phyloP scores from a whole-genome alignment of 2,797 vertebrate genomes.

The Euphonia xanthogaster region DNA sequence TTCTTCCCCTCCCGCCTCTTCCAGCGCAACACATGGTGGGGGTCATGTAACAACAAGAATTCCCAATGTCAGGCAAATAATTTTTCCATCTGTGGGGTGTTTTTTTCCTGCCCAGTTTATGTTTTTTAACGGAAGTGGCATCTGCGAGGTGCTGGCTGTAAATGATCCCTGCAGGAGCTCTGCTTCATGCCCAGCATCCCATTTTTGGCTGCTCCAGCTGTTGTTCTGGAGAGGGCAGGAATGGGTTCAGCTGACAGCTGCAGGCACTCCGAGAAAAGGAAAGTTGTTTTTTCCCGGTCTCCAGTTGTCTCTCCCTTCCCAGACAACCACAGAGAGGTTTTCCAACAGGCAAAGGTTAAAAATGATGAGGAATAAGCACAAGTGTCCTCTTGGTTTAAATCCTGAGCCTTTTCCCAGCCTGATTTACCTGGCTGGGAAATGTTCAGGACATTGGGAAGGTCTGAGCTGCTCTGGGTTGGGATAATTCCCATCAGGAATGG shows the following conservation, averaged over 20 bases:
- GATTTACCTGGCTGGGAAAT: background rate
- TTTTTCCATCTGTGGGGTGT: slow-evolving; percentile 63
- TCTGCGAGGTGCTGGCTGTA: slow-evolving; percentile 67
- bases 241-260: slow-evolving; percentile 69
- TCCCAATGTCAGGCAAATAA: slow-evolving; percentile 67
- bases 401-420: background rate
- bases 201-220: slow-evolving; percentile 81
- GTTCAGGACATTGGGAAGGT: fast-evolving
- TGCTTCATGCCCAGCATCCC: slow-evolving; percentile 41
- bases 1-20: background rate
- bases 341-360: background rate
- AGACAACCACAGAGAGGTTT: background rate
- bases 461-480: background rate
- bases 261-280: background rate
- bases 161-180: slow-evolving; percentile 49
- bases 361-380: background rate
- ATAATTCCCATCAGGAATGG: background rate
- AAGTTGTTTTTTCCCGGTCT: slow-evolving; percentile 8
- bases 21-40: slow-evolving; percentile 38
- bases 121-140: slow-evolving; percentile 70
- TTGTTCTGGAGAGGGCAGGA: slow-evolving; percentile 79
- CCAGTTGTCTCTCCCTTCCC: slow-evolving; percentile 42
- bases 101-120: background rate
- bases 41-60: slow-evolving; percentile 72
- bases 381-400: background rate